phyloP scores from a whole-genome alignment of 1,140 invertebrate genomes.

The Andricus grossulariae region DNA sequence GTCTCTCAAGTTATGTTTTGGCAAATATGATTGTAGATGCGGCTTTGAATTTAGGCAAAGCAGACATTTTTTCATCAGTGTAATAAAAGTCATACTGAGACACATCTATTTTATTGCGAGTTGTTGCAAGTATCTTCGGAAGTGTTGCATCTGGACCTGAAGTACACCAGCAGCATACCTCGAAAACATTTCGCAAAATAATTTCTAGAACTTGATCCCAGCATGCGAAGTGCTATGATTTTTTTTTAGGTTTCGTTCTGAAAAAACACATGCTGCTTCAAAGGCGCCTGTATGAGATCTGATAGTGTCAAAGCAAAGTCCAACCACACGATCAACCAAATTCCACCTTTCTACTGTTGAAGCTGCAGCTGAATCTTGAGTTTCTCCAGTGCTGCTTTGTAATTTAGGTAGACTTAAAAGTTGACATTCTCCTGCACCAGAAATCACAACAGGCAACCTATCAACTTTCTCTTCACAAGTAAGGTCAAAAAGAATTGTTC shows the following conservation, averaged over 20 bases:
- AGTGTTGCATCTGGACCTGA: conserved; percentile 26
- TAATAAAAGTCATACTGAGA: too few species aligned
- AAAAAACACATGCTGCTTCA: conserved; percentile 38
- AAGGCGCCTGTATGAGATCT: conserved; percentile 53
- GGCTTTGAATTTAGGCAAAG: too few species aligned
- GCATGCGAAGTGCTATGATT: conserved; percentile 35
- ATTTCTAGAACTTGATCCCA: conserved; percentile 45
- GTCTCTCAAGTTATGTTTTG: too few species aligned
- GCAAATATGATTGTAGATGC: too few species aligned
- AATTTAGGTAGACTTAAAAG: conserved; percentile 37
- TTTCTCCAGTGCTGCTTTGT: background rate
- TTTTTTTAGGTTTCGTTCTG: conserved; percentile 30
- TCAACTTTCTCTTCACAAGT: conserved; percentile 42
- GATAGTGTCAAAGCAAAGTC: too few species aligned
- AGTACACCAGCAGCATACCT: background rate
- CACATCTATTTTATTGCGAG: too few species aligned
- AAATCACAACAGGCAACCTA: conserved; percentile 46
- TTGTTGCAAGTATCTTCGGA: conserved; percentile 13
- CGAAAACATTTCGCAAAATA: too few species aligned
- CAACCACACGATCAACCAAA: too few species aligned
- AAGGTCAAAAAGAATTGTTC: conserved; percentile 39
- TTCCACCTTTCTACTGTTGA: conserved; percentile 38
- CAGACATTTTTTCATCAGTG: too few species aligned
- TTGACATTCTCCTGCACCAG: conserved; percentile 34
- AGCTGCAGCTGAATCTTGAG: conserved; percentile 36